Evolutionary conservation across 2,797 vertebrate genomes (phyloP).

Genomic region (Zalophus californianus): DNA sequence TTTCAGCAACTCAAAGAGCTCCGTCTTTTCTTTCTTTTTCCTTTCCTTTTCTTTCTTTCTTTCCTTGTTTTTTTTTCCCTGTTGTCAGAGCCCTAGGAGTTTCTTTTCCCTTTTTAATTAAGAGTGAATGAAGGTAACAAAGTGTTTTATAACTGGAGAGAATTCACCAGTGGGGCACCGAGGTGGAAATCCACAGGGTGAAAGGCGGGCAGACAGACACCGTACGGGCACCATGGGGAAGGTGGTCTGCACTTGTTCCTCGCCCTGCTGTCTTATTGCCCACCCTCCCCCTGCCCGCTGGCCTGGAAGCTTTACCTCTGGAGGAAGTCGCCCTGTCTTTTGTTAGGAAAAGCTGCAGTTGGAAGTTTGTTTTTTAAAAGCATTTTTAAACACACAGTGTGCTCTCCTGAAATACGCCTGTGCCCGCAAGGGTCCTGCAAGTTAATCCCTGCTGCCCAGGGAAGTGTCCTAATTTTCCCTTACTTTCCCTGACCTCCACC

Average conservation of each 20-base stretch:
- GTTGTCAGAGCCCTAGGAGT: conserved; percentile 51
- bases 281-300: conserved; percentile 17
- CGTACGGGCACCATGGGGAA: neutral
- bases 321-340: conserved; percentile 62
- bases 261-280: conserved; percentile 53
- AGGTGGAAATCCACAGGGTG: conserved; percentile 49
- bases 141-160: conserved; percentile 78
- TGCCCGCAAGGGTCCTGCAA: conserved; percentile 51
- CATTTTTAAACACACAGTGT: conserved; percentile 63
- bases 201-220: conserved; percentile 48
- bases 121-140: conserved; percentile 70
- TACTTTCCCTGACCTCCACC: conserved; percentile 67
- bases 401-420: conserved; percentile 50
- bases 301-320: conserved; percentile 64
- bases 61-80: neutral
- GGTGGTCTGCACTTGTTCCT: neutral
- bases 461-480: neutral
- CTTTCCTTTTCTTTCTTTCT: neutral
- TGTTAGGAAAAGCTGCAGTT: conserved; percentile 71
- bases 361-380: conserved; percentile 56
- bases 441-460: conserved; percentile 59
- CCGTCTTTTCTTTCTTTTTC: neutral
- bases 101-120: conserved; percentile 79
- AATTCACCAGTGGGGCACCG: conserved; percentile 69
- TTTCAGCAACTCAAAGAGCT: neutral